Evolutionary conservation across 2,888 invertebrate genomes (phyloP).

Genomic region (Apomyelois bistriatella): DNA sequence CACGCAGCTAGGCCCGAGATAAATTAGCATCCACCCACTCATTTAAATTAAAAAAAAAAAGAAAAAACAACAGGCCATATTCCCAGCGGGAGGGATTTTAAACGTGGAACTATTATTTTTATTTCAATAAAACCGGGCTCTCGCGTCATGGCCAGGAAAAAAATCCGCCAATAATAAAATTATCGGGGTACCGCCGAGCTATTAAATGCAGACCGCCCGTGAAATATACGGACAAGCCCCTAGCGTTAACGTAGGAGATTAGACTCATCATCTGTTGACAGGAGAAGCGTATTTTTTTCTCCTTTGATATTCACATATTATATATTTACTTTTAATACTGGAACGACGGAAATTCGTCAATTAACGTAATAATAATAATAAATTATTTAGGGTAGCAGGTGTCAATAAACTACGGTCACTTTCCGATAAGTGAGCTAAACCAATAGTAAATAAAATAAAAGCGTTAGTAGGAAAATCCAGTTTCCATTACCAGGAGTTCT

Average conservation of each 20-base stretch:
- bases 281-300: too few relatives aligned
- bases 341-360: too few relatives aligned
- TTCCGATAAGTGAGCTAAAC: too few relatives aligned
- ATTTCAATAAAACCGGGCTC: constrained; percentile 47
- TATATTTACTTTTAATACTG: too few relatives aligned
- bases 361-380: too few relatives aligned
- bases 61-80: constrained; percentile 6
- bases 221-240: constrained; percentile 62
- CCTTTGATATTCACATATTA: background rate
- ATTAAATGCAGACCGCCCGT: constrained; percentile 76
- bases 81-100: constrained; percentile 20
- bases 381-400: too few relatives aligned
- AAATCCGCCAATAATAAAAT: constrained; percentile 75
- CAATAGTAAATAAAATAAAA: too few relatives aligned
- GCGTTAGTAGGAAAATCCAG: too few relatives aligned
- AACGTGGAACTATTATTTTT: constrained; percentile 53
- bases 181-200: constrained; percentile 70
- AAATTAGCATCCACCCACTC: constrained; percentile 13
- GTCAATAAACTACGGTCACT: too few relatives aligned
- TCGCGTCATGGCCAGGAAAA: constrained; percentile 60
- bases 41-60: constrained; percentile 17
- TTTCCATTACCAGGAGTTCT: too few relatives aligned
- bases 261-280: constrained; percentile 23
- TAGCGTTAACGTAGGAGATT: constrained; percentile 33
- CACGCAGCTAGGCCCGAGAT: constrained; percentile 1